A percentile compares a stretch with the other conserved stretches of the same genome.
These are phyloP conservation scores for Siphamia tubifer DNA, from an alignment of 2,113 vertebrate genomes.

Conservation along the genomic window DNA sequence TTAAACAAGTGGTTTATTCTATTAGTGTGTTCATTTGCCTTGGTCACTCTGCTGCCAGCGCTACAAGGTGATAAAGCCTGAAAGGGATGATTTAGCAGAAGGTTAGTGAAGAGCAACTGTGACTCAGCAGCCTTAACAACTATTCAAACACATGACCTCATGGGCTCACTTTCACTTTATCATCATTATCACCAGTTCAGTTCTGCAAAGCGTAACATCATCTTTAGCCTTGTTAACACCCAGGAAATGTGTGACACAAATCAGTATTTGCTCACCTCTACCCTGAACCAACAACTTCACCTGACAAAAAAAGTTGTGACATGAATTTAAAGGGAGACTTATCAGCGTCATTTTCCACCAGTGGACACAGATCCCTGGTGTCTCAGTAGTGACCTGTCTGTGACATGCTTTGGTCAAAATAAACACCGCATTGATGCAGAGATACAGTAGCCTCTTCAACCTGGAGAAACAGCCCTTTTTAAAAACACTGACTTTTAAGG, in stretches of 20 bases:
- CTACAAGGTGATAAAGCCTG: conserved; percentile 27
- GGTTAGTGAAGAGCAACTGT: neutral
- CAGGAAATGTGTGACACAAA: neutral
- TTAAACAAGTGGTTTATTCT: conserved; percentile 64
- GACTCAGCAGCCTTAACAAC: neutral
- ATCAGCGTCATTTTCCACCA: too few relatives aligned
- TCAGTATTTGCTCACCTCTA: too few relatives aligned
- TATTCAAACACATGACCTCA: neutral
- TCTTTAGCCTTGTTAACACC: neutral
- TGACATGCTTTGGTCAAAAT: too few relatives aligned
- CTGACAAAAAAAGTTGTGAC: too few relatives aligned
- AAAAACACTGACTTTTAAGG: too few relatives aligned
- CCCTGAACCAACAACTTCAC: neutral
- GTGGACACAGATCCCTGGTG: too few relatives aligned
- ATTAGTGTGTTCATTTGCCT: conserved; percentile 44
- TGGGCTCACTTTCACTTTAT: neutral
- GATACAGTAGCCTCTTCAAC: too few relatives aligned
- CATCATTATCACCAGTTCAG: neutral
- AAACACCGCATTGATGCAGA: too few relatives aligned
- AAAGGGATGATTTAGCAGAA: conserved; percentile 6
- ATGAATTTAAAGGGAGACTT: too few relatives aligned
- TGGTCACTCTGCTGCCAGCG: conserved; percentile 23
- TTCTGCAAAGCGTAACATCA: neutral
- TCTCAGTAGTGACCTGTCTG: too few relatives aligned
- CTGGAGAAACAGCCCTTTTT: too few relatives aligned